Percentiles rank a stretch among this genome's conserved stretches.
Conservation (phyloP, 2,113 vertebrate species). For the Podarcis cretensis region DNA sequence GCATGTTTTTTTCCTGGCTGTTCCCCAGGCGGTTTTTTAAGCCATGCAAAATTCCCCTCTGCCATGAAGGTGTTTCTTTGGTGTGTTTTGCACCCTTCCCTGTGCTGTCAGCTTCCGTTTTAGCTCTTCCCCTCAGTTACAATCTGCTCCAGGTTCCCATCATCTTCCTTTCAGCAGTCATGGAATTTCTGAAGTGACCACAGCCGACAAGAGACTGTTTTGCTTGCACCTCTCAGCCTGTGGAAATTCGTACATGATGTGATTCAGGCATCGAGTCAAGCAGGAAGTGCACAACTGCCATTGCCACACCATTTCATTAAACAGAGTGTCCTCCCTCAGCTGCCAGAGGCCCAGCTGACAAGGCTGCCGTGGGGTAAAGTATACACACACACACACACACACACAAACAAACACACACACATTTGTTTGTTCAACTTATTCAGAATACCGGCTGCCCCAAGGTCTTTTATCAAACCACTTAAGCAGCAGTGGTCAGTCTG, state of each 20-base stretch:
- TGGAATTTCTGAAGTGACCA: conserved; percentile 23
- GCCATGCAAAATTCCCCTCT: neutral
- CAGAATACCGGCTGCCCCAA: conserved; percentile 39
- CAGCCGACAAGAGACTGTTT: conserved; percentile 8
- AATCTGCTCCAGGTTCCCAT: neutral
- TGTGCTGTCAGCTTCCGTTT: neutral
- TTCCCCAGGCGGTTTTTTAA: neutral
- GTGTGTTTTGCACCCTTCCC: neutral
- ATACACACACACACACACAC: conserved; percentile 21
- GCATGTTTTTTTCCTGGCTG: neutral
- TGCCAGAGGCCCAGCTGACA: conserved; percentile 33
- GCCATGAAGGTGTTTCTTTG: neutral
- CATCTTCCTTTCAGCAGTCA: neutral
- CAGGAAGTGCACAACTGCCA: neutral
- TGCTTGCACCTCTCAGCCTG: neutral
- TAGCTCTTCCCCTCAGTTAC: neutral
- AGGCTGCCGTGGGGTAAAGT: conserved; percentile 24
- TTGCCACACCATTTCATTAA: conserved; percentile 40
- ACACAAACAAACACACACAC: neutral
- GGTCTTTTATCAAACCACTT: conserved; percentile 71
- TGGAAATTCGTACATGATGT: neutral
- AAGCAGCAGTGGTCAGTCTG: conserved; percentile 54
- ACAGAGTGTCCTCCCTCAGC: conserved; percentile 23
- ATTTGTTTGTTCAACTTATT: conserved; percentile 64
- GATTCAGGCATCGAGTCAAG: neutral